Evolutionary conservation across 2,113 vertebrate species (phyloP).

Genomic region (Chamaea fasciata): DNA sequence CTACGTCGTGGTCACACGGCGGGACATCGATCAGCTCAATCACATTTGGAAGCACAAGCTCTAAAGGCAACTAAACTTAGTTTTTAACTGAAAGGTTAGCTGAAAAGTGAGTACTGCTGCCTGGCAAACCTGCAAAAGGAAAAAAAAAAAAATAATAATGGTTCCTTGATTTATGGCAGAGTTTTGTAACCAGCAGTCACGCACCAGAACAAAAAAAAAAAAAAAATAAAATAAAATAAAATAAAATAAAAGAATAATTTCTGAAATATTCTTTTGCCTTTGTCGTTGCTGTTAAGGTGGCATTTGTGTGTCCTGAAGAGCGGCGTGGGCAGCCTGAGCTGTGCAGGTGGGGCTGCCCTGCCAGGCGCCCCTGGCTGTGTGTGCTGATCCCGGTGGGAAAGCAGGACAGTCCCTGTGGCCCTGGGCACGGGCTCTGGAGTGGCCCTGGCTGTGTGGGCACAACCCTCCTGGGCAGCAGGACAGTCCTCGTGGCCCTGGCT

Average conservation of each 20-base stretch:
- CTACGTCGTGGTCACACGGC: background rate
- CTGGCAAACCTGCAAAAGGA: constrained; percentile 54
- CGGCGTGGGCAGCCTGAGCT: background rate
- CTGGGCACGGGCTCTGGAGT: no score
- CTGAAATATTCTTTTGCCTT: constrained; percentile 68
- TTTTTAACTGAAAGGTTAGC: constrained; percentile 87
- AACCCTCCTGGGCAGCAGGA: no score
- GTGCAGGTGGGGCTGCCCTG: background rate
- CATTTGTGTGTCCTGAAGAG: background rate
- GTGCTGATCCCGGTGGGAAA: background rate
- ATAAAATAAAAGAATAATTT: constrained; percentile 53
- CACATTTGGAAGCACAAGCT: constrained; percentile 64
- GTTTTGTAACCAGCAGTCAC: constrained; percentile 52
- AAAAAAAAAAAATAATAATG: background rate
- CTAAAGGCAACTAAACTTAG: constrained; percentile 82
- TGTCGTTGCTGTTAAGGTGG: constrained; percentile 55
- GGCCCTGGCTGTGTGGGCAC: no score
- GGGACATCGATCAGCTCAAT: constrained; percentile 4
- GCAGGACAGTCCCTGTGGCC: background rate
- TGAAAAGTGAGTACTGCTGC: constrained; percentile 62
- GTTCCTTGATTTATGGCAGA: constrained; percentile 23
- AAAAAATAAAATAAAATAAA: background rate
- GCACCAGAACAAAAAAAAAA: constrained; percentile 45
- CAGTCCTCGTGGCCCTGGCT: no score
- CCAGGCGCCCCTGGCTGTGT: no score